Evolutionary conservation across 2,888 invertebrate species (phyloP), one percentile per base, ranked within the genome.

Genomic region (Mesorhabditis belari): DNA sequence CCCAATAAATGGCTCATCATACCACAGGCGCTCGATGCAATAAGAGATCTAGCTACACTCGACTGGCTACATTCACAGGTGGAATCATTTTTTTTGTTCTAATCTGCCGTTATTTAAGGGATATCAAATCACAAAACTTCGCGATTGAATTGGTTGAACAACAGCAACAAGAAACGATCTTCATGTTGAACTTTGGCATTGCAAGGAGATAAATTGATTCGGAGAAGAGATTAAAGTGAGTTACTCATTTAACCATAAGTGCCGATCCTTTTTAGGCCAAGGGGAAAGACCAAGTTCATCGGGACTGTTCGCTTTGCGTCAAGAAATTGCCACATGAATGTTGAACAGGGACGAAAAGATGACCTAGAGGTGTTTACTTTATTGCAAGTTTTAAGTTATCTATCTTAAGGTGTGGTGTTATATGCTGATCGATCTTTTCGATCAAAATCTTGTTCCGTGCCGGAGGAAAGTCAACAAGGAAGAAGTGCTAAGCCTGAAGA

Each of bases 311-410:
- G 71, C 29, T 71, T 65, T 28, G 67, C 71, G 0, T 55, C 64
- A 6, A 54, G 71, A 4, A 67, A 65, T 0, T 69, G 68, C 55
- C 67, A 68, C 61, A 49, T 57, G 5, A 61, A 63, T 4, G 12
- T 62, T 53, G 71, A 71, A 28, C 71, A 71, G 35, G 68, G 67
- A 49, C 49, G 71, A 21, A 65, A 65, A 44, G 71, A 71, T 29
- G 71, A 71, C 53, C 27, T 69, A 52, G 71, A 71, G 58, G 63
- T 64, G 19, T 71, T 68, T n/a, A 17, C 44, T 17, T 35, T 17
- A 1, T 17, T 17, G 44, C 44, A 35, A 35, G n/a, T n/a, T n/a
- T 35, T n/a, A n/a, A 35, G 12, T 17, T 1, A 9, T n/a, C 44
- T 17, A 35, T 17, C 12, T 35, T 35, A 9, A 35, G 44, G n/a